Base-by-base conservation (phyloP, 2,113 vertebrate genomes). In the Zosterops pallidus region DNA sequence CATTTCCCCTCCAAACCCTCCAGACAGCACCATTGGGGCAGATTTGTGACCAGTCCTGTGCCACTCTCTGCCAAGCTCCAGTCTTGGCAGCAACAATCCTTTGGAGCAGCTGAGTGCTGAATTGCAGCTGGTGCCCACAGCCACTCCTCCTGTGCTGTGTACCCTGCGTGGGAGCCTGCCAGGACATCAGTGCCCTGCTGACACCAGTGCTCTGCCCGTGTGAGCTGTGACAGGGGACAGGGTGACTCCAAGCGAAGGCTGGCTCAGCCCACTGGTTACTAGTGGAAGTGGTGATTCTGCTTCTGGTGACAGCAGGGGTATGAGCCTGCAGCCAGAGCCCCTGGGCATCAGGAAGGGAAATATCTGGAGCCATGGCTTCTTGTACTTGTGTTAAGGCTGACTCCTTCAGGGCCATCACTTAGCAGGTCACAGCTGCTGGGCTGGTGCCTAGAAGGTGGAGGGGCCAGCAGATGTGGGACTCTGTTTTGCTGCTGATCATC, bases 71-170 rank as follows among this genome's bases (percentile, higher is more conserved):
- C 75, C 63, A 65, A 84, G 53, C 59, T 83, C 71, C 21, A 10
- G 25, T 63, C 55, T 49, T 65, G 68, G 76, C 67, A 79, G 47
- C 16, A 33, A 3, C 20, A 57, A 41, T 46, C 26, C 47, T 25
- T 46, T 3, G 2, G 60, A 90, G 7, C 63, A 77, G 70, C 62
- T 87, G 62, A 87, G 26, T 26, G 42, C 39, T 76, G 62, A 84
- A 68, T n/a, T 82, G 86, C 24, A 16, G 52, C 77, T 77, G 53
- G n/a, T 89, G 60, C 25, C 72, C 31, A 14, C 41, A 70, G 42
- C 47, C 79, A 50, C 71, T 92, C 75, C 95, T 76, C 1, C 59
- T 69, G 79, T 39, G 80, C 79, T 93, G 78, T 90, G 75, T 76
- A 69, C 78, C 23, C 57, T 64, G 31, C 0, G 1, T 86, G 60